phyloP scores from a whole-genome alignment of 2,888 invertebrate species.

The Thymelicus sylvestris region DNA sequence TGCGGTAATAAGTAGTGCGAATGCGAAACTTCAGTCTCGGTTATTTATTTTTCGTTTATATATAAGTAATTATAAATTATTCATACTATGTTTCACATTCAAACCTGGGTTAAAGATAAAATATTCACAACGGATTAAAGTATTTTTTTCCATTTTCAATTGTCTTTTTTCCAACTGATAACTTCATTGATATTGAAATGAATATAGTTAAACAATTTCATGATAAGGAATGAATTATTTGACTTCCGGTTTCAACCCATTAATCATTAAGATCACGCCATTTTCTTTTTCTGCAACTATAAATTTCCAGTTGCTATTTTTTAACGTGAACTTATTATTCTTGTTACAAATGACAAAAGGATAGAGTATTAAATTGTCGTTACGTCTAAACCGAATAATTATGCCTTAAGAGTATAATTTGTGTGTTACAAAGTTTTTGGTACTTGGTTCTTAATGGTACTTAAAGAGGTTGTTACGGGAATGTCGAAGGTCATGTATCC shows the following conservation, averaged over 20 bases:
- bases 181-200: conserved; percentile 27
- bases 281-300: conserved; percentile 23
- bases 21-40: no score
- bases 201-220: conserved; percentile 31
- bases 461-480: conserved; percentile 16
- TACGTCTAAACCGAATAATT: conserved; percentile 10
- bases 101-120: background rate
- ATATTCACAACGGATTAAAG: background rate
- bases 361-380: background rate
- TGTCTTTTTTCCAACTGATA: conserved; percentile 4
- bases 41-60: no score
- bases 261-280: conserved; percentile 34
- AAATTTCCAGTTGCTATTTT: conserved; percentile 3
- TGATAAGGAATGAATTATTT: conserved; percentile 37
- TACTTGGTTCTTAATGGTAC: conserved; percentile 15
- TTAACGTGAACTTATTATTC: background rate
- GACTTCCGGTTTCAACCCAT: conserved; percentile 28
- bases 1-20: no score
- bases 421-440: conserved; percentile 13
- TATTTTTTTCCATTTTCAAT: background rate
- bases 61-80: no score
- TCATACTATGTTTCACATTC: background rate
- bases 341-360: background rate
- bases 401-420: conserved; percentile 5
- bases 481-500: conserved; percentile 51